A percentile compares a stretch with the other conserved stretches of the same genome.
phyloP scores from a whole-genome alignment of 2,888 invertebrate species.

The Dromius quadrimaculatus region DNA sequence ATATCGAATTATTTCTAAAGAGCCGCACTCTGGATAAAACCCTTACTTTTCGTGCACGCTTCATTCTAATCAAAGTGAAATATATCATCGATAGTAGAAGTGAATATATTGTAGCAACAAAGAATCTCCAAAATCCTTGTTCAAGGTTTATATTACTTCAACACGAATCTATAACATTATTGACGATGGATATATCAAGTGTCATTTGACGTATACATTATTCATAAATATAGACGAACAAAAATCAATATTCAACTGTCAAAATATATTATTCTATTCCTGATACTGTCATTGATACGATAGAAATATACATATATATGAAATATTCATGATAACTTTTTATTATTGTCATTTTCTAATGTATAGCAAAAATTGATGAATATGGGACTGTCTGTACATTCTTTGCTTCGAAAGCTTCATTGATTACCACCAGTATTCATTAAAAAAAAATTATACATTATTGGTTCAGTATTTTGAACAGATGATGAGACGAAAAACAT shows the following conservation, averaged over 20 bases:
- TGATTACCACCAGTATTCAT: no score
- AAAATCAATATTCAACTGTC: conserved; percentile 10
- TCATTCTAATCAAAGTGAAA: conserved; percentile 1
- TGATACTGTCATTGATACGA: not conserved
- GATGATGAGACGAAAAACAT: no score
- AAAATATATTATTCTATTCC: conserved; percentile 11
- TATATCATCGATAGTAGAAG: conserved; percentile 31
- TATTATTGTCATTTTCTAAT: no score
- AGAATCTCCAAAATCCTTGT: not conserved
- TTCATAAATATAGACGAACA: conserved; percentile 15
- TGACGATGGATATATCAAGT: not conserved
- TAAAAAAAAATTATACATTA: no score
- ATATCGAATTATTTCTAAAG: conserved; percentile 45
- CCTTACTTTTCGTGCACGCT: conserved; percentile 17
- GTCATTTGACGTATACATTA: conserved; percentile 12
- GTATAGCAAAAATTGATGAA: no score
- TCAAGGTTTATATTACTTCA: conserved; percentile 15
- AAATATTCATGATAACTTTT: no score
- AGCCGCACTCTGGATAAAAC: conserved; percentile 29
- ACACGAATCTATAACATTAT: conserved; percentile 25
- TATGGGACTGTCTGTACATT: no score
- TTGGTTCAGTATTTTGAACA: no score
- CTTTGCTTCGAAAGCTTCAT: no score
- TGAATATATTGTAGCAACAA: conserved; percentile 6
- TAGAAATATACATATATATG: conserved; percentile 9